Conservation (phyloP, 2,113 vertebrate species). For the Phrynocephalus versicolor region DNA sequence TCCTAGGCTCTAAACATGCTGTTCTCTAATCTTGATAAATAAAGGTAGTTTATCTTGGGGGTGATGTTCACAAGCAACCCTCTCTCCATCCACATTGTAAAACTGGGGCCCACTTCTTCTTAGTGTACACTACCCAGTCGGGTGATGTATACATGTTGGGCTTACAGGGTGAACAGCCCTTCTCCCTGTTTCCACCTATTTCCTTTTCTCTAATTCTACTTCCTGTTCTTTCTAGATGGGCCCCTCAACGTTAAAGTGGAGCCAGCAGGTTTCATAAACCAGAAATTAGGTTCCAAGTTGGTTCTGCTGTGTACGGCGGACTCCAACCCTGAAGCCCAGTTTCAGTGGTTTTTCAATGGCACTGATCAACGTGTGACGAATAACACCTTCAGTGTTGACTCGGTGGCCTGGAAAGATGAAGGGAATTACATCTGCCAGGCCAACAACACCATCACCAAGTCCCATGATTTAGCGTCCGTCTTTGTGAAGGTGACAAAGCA, state of each 20-base stretch:
- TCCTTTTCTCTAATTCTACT: background rate
- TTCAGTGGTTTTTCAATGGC: background rate
- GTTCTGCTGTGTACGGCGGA: background rate
- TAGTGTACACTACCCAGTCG: no score
- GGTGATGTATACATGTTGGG: background rate
- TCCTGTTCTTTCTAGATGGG: conserved; percentile 5
- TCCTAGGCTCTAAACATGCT: background rate
- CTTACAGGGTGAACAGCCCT: no score
- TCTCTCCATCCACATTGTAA: no score
- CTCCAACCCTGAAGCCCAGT: background rate
- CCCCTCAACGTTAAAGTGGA: background rate
- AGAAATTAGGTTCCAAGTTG: background rate
- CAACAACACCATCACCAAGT: background rate
- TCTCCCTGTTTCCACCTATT: background rate
- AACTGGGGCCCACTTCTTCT: no score
- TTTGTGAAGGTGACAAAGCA: background rate
- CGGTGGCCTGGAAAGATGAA: background rate
- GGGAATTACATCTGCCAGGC: conserved; percentile 6
- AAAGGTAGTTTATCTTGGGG: background rate
- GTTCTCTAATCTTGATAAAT: no score
- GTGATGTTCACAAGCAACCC: no score
- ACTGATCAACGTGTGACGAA: background rate
- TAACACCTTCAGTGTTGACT: background rate
- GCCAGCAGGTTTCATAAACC: background rate
- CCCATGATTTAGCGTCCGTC: background rate